phyloP scores from a whole-genome alignment of 2,888 invertebrate species.

The Chrysomela aeneicollis region DNA sequence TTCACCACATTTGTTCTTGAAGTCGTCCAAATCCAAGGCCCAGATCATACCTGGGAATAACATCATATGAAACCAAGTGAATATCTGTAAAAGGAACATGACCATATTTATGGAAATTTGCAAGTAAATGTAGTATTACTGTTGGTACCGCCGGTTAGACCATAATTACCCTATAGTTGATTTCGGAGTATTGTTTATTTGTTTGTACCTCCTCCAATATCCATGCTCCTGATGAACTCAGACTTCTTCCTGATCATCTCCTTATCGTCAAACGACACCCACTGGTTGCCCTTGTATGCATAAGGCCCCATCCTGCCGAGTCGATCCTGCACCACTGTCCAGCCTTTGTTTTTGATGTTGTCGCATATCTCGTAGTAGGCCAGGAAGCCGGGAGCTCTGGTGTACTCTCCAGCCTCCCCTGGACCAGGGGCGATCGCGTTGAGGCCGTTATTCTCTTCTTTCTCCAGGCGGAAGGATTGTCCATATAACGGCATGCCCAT shows the following conservation, averaged over 20 bases:
- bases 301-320: constrained; percentile 85
- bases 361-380: constrained; percentile 93
- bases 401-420: constrained; percentile 86
- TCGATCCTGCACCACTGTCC: constrained; percentile 83
- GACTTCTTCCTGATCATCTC: constrained; percentile 83
- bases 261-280: constrained; percentile 87
- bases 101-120: too few species aligned
- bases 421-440: constrained; percentile 80
- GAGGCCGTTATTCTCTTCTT: constrained; percentile 69
- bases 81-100: too few species aligned
- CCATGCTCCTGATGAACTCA: constrained; percentile 76
- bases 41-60: constrained; percentile 76
- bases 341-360: constrained; percentile 77
- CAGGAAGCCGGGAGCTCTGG: constrained; percentile 84
- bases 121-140: too few species aligned
- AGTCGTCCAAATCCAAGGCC: constrained; percentile 91
- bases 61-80: too few species aligned
- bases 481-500: constrained; percentile 93
- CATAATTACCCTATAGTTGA: too few species aligned
- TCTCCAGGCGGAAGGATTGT: constrained; percentile 78
- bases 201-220: constrained; percentile 81
- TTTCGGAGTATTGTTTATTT: too few species aligned
- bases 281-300: constrained; percentile 86
- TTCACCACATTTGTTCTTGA: constrained; percentile 79
- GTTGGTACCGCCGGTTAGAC: too few species aligned